Evolutionary conservation across 2,888 invertebrate genomes (phyloP).

Genomic region (Sturmia bella): DNA sequence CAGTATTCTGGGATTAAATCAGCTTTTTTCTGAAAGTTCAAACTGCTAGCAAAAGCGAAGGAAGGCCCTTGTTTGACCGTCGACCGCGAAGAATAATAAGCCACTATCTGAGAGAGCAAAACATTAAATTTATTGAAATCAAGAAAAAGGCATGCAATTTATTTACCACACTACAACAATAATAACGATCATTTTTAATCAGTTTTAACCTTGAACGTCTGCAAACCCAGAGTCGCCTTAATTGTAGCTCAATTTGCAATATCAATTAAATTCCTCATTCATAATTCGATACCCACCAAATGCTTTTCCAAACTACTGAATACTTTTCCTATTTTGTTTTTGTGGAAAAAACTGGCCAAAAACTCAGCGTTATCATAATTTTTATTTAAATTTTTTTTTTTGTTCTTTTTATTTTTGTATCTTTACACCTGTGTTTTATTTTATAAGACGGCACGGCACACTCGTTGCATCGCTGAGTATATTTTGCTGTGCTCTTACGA

Average conservation of each 20-base stretch:
- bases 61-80: too few relatives aligned
- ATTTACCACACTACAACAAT: too few relatives aligned
- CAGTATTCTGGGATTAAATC: too few relatives aligned
- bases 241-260: not conserved
- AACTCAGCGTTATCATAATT: slow-evolving; percentile 12
- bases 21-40: too few relatives aligned
- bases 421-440: slow-evolving; percentile 47
- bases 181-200: not conserved
- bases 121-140: too few relatives aligned
- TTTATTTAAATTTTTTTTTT: too few relatives aligned
- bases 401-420: slow-evolving; percentile 30
- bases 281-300: slow-evolving; percentile 4
- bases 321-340: not conserved
- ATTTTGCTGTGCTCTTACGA: slow-evolving; percentile 35
- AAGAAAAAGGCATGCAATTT: too few relatives aligned
- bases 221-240: not conserved
- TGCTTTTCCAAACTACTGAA: not conserved
- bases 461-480: slow-evolving; percentile 20
- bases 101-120: too few relatives aligned
- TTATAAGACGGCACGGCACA: slow-evolving; percentile 33
- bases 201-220: not conserved
- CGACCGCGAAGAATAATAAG: too few relatives aligned
- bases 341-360: slow-evolving; percentile 5
- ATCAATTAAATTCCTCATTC: not conserved
- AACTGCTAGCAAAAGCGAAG: too few relatives aligned